Evolutionary conservation across 2,888 invertebrate genomes (phyloP), one percentile per base, ranked within the genome.

Genomic region (Cheilosia urbana): DNA sequence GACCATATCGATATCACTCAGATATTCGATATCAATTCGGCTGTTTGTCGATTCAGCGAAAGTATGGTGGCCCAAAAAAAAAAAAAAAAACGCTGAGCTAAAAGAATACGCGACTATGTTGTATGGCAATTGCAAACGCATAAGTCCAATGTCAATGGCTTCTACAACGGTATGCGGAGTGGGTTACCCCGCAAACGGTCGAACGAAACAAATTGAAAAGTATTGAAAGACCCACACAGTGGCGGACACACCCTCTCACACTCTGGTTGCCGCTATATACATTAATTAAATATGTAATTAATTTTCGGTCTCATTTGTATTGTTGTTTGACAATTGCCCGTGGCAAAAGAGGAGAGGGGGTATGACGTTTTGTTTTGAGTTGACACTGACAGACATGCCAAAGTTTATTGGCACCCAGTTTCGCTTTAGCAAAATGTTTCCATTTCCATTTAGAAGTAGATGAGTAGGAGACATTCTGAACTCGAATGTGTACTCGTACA

Each of bases 391-490:
- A 53, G 45, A 83, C 65, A 84, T 75, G n/a, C 58, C 65, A 79
- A 78, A 73, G 79, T 79, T 84, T 79, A 84, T 71, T 79, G 83
- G 63, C 79, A 69, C 49, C 73, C 51, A 84, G 75, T 75, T 75
- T 84, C 83, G 69, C 79, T 69, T 75, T 79, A 73, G 75, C 83
- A 84, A 79, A 47, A 78, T 75, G 79, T 79, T 84, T 75, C 69
- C 78, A 83, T 83, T 79, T 79, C 47, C 15, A 42, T 40, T 65
- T 63, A 19, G 37, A 7, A 9, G n/a, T 30, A 9, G 5, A 24
- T 1, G 7, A 6, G 27, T 51, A 19, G 45, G 68, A 62, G 49
- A 63, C 37, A 27, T 68, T 78, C 60, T 49, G 15, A 45, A 53
- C 42, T 62, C 27, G 60, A 49, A 68, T 42, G 49, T 51, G 51